Percentiles rank a stretch among this genome's conserved stretches.
Conservation (phyloP, 2,797 vertebrate genomes). For the Trachurus trachurus region DNA sequence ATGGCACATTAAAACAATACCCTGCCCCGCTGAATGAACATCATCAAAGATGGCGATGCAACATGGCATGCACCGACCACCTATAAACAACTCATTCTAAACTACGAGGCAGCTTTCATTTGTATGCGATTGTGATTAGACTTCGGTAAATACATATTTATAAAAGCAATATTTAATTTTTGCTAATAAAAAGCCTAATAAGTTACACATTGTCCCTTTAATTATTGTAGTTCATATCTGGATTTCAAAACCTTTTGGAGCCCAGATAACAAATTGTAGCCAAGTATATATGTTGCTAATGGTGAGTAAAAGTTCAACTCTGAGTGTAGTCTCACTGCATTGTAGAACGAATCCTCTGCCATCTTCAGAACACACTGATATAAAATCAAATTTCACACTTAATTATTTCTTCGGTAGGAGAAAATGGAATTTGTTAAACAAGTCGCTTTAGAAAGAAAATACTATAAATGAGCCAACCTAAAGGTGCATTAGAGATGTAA, state of each 20-base stretch:
- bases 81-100: no score
- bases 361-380: conserved; percentile 1
- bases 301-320: conserved; percentile 3
- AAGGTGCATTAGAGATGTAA: conserved; percentile 25
- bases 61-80: no score
- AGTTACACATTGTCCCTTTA: no score
- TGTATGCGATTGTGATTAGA: no score
- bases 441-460: conserved; percentile 41
- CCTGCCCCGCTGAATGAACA: no score
- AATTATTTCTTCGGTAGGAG: conserved; percentile 32
- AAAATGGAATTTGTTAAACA: conserved; percentile 41
- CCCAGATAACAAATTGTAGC: background rate
- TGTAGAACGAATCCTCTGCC: background rate
- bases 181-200: no score
- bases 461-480: conserved; percentile 50
- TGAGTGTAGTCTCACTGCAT: background rate
- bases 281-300: background rate
- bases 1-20: no score
- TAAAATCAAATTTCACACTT: conserved; percentile 49
- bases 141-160: no score
- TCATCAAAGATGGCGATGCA: no score
- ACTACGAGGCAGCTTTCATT: no score
- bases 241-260: background rate
- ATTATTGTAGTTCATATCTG: background rate
- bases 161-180: no score